Conservation (phyloP, 2,888 invertebrate genomes). For the Metellina segmentata region DNA sequence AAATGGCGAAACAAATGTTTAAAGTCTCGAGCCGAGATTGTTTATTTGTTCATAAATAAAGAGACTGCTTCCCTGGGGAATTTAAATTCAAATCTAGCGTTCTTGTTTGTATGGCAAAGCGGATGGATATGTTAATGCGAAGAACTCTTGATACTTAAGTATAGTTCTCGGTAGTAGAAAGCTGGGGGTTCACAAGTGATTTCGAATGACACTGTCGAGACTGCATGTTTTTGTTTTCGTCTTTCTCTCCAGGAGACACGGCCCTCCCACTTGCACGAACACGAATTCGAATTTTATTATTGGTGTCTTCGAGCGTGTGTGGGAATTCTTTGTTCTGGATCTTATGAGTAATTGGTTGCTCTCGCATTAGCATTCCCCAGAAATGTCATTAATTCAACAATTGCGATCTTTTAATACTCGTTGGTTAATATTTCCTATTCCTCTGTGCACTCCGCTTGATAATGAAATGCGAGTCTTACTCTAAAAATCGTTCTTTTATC, state of each 20-base stretch:
- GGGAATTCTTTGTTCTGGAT: not conserved
- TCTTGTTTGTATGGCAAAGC: not conserved
- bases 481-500: conserved; percentile 18
- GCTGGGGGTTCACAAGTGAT: not conserved
- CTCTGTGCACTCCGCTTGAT: not conserved
- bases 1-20: conserved; percentile 38
- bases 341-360: conserved; percentile 34
- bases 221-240: not conserved
- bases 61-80: conserved; percentile 1
- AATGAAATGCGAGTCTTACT: not conserved
- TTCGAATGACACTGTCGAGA: not conserved
- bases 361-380: not conserved
- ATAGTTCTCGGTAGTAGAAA: conserved; percentile 42
- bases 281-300: too few species aligned
- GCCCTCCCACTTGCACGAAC: too few species aligned
- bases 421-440: conserved; percentile 12
- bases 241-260: not conserved
- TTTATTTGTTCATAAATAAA: conserved; percentile 60
- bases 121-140: conserved; percentile 51
- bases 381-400: conserved; percentile 25
- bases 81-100: conserved; percentile 16
- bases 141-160: conserved; percentile 11
- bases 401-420: conserved; percentile 24
- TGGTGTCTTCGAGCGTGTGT: too few species aligned
- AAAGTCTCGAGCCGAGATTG: conserved; percentile 26